Evolutionary conservation across 1,140 invertebrate species (phyloP), one percentile per base, ranked within the genome.

Genomic region (Vanessa tameamea): DNA sequence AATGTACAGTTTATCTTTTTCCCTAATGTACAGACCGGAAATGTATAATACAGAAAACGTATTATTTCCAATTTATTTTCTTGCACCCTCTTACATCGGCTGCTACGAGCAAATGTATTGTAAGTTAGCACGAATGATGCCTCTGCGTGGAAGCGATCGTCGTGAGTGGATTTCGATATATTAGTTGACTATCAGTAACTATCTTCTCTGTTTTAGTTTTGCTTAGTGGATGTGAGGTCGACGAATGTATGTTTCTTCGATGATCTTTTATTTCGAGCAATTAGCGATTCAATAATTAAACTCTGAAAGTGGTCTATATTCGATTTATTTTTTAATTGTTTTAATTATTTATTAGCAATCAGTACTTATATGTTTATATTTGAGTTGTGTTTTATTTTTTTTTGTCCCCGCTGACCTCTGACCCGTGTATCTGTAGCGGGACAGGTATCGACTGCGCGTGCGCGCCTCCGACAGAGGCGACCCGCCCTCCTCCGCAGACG

Each of bases 371-470:
- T 92, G 90, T 92, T 92, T 88, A 87, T 86, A 88, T 90, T 92
- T 92, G 84, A 92, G 89, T 92, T 92, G 84, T 88, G 83, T 91
- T 93, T 82, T 92, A 85, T 92, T 93, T 92, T 91, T 57, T 82
- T 93, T 93, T 92, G 82, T 87, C 91, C 91, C 91, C 89, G 92
- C 92, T 93, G 90, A 93, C 92, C 91, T 93, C 86, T 93, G 93
- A 90, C 92, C 89, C 92, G 91, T 93, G 90, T 94, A 94, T 95
- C 94, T 95, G 95, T 95, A 98, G 97, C 96, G 97, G 94, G 97
- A 98, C 95, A 97, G 96, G 94, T 98, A 98, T 95, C 96, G 96
- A 90, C 95, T 99, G 94, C 96, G 96, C 94, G 97, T 98, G 93
- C 96, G 96, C 93, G 98, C 98, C 92, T 97, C 96, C 87, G 98